Conservation (phyloP, 1,140 invertebrate species). For the Trachymyrmex septentrionalis region DNA sequence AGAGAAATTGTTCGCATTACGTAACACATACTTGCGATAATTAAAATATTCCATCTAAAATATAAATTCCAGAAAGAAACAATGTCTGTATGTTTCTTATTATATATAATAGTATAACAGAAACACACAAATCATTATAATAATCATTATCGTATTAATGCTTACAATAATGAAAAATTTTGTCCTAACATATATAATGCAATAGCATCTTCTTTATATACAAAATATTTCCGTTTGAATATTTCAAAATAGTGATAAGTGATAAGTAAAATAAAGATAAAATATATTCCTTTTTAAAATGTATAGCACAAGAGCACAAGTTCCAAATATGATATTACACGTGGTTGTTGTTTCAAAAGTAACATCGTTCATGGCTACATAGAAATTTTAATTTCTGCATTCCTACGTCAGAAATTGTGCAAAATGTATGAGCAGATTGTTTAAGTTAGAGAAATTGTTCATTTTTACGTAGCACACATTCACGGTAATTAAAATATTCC, state of each 20-base stretch:
- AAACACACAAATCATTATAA: not conserved
- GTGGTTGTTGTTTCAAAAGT: too few species aligned
- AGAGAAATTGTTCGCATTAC: not conserved
- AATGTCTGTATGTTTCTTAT: not conserved
- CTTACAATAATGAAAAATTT: not conserved
- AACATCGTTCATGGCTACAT: too few species aligned
- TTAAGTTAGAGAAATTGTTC: too few species aligned
- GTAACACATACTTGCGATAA: not conserved
- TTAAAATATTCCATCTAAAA: slow-evolving; percentile 3
- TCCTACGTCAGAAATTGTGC: too few species aligned
- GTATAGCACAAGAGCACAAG: too few species aligned
- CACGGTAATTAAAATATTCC: not conserved
- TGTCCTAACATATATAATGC: not conserved
- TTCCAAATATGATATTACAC: too few species aligned
- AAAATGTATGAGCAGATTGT: too few species aligned
- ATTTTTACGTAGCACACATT: not conserved
- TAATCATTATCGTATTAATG: not conserved
- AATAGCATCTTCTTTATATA: not conserved
- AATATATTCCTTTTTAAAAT: not conserved
- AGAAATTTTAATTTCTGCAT: too few species aligned
- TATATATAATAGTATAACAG: not conserved
- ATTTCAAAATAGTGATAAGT: not conserved
- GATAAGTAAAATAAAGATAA: not conserved
- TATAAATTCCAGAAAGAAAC: not conserved
- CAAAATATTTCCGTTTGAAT: not conserved